Conservation (phyloP, 2,797 vertebrate genomes). For the Karalla daura region DNA sequence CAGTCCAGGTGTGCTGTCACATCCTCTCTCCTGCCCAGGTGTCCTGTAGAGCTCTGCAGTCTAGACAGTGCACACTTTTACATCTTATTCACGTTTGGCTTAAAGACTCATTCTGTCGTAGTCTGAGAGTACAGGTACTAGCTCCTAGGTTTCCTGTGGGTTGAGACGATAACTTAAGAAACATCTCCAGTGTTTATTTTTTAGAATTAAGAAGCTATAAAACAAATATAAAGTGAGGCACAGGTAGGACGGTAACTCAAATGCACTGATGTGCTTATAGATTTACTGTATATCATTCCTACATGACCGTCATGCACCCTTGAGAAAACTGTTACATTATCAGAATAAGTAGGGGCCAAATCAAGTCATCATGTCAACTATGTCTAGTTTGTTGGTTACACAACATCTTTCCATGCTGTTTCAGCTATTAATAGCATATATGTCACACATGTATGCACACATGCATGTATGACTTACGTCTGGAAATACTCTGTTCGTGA, state of each 20-base stretch:
- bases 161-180: background rate
- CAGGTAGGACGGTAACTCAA: background rate
- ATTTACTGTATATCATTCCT: too few species aligned
- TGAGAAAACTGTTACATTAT: too few species aligned
- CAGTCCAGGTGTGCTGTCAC: constrained; percentile 59
- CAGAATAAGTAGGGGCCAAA: too few species aligned
- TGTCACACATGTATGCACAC: background rate
- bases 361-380: too few species aligned
- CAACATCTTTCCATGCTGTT: too few species aligned
- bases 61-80: constrained; percentile 46
- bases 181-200: background rate
- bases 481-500: too few species aligned
- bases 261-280: background rate
- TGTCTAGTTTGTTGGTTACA: too few species aligned
- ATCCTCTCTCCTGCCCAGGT: constrained; percentile 57
- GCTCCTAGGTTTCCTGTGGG: constrained; percentile 8
- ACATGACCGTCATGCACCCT: too few species aligned
- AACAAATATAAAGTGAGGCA: background rate
- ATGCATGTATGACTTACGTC: background rate
- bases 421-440: too few species aligned
- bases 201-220: background rate
- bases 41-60: constrained; percentile 46
- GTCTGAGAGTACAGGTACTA: constrained; percentile 5
- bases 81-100: constrained; percentile 41
- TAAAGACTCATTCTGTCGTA: constrained; percentile 32